Evolutionary conservation across 2,797 vertebrate species (phyloP).

Genomic region (Danio tinwini): DNA sequence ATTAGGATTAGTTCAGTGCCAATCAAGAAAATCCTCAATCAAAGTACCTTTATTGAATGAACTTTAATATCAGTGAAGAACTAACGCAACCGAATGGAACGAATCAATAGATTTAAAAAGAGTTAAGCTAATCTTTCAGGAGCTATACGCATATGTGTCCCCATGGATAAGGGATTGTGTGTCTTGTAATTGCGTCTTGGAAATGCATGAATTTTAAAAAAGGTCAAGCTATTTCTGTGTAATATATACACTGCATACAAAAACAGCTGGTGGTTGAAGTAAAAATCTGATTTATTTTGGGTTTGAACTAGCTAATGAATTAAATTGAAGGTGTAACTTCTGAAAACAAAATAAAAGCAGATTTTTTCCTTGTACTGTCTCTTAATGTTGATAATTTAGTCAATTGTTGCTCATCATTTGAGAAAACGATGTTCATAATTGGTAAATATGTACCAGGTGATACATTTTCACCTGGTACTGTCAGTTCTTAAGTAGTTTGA

Average conservation of each 20-base stretch:
- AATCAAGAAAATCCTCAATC: not conserved
- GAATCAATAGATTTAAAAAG: constrained; percentile 29
- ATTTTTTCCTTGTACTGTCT: not conserved
- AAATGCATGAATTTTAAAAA: constrained; percentile 54
- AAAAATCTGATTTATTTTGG: constrained; percentile 43
- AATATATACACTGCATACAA: constrained; percentile 17
- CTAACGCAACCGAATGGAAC: constrained; percentile 11
- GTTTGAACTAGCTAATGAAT: constrained; percentile 36
- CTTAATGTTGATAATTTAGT: not conserved
- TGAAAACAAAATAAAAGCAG: not conserved
- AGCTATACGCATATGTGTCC: not conserved
- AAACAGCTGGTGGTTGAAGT: constrained; percentile 21
- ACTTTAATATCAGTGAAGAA: constrained; percentile 13
- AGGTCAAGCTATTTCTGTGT: constrained; percentile 45
- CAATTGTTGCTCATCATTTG: not conserved
- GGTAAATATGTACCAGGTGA: too few species aligned
- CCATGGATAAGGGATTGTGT: constrained; percentile 34
- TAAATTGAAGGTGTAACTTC: constrained; percentile 12
- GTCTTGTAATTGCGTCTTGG: constrained; percentile 32
- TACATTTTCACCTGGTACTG: too few species aligned
- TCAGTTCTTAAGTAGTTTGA: too few species aligned
- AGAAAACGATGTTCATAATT: too few species aligned
- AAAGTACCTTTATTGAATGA: not conserved
- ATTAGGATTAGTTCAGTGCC: not conserved
- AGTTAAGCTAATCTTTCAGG: constrained; percentile 3